phyloP scores from a whole-genome alignment of 1,140 invertebrate species.

The Heliconius melpomene region DNA sequence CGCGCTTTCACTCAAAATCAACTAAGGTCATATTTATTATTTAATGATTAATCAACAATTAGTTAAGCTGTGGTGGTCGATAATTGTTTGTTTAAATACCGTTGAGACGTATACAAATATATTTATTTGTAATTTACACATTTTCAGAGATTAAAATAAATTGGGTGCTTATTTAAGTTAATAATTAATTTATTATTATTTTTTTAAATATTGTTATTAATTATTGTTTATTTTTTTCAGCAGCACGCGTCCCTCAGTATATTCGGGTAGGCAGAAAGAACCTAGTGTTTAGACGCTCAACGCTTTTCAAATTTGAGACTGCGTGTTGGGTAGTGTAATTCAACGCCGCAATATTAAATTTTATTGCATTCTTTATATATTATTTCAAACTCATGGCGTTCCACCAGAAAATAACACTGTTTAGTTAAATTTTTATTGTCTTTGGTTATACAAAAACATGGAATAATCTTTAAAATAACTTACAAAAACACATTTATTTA shows the following conservation, averaged over 20 bases:
- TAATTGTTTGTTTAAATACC: no score
- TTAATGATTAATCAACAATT: no score
- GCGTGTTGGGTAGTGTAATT: background rate
- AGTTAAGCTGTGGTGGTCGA: no score
- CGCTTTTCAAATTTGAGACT: background rate
- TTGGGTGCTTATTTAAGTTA: no score
- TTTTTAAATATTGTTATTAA: background rate
- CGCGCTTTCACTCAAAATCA: no score
- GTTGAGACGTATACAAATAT: no score
- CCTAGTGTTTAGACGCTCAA: background rate
- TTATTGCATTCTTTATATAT: background rate
- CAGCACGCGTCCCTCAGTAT: background rate
- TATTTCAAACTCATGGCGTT: slow-evolving; percentile 22
- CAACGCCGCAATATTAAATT: no score
- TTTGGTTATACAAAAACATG: slow-evolving; percentile 80
- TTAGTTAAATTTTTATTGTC: slow-evolving; percentile 81
- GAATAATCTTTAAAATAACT: slow-evolving; percentile 79
- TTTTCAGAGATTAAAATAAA: no score
- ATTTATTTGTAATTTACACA: no score
- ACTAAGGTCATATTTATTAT: no score
- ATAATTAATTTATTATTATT: background rate
- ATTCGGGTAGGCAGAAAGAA: background rate
- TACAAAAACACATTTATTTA: slow-evolving; percentile 78
- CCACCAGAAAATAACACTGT: slow-evolving; percentile 60
- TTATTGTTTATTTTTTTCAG: no score